Evolutionary conservation across 2,888 invertebrate species (phyloP).

Genomic region (Leistus spinibarbis): DNA sequence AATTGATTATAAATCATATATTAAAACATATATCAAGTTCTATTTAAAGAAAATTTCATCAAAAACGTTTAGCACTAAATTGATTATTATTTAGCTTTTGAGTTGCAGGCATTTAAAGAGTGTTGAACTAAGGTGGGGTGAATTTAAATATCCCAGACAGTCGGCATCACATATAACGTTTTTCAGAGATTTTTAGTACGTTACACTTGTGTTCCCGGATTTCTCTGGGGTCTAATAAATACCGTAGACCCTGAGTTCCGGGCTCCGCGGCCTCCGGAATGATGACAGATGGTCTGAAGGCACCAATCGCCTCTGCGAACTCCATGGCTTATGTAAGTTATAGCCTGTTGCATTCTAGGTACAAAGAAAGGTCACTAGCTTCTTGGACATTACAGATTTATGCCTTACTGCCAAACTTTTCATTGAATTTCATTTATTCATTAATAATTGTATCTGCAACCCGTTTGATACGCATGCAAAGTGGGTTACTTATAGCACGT

Average conservation of each 20-base stretch:
- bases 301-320: slow-evolving; percentile 10
- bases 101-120: too few species aligned
- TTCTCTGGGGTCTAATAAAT: slow-evolving; percentile 30
- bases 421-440: not conserved
- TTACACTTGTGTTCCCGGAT: not conserved
- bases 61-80: too few species aligned
- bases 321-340: slow-evolving; percentile 13
- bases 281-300: slow-evolving; percentile 22
- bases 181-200: not conserved
- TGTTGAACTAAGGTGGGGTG: not conserved
- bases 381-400: not conserved
- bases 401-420: not conserved
- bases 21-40: too few species aligned
- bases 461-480: too few species aligned
- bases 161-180: not conserved
- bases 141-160: not conserved
- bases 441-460: not conserved
- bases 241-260: slow-evolving; percentile 33
- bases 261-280: slow-evolving; percentile 28
- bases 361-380: not conserved
- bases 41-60: too few species aligned
- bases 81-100: too few species aligned
- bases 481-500: too few species aligned
- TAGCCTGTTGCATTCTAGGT: slow-evolving; percentile 28
- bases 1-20: too few species aligned